A percentile compares a stretch with the other conserved stretches of the same genome.
phyloP scores from a whole-genome alignment of 2,888 invertebrate genomes.

The Rhodophaea formosa region DNA sequence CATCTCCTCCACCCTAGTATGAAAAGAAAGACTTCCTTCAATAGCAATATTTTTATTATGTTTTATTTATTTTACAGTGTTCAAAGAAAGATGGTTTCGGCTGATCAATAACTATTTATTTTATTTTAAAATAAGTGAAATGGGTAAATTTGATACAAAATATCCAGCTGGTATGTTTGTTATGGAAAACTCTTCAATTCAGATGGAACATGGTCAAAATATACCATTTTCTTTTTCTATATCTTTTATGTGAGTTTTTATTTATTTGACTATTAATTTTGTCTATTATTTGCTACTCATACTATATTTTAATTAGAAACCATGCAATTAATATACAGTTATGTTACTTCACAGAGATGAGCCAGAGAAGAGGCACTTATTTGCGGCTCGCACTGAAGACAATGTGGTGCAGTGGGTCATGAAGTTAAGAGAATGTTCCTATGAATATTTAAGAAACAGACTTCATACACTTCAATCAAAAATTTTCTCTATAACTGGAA shows the following conservation, averaged over 20 bases:
- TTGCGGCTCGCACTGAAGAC: constrained; percentile 85
- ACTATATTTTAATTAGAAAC: not conserved
- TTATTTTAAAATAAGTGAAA: constrained; percentile 86
- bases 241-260: constrained; percentile 79
- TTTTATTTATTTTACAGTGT: constrained; percentile 74
- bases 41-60: constrained; percentile 24
- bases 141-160: constrained; percentile 83
- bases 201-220: constrained; percentile 84
- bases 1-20: too few species aligned
- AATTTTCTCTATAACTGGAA: constrained; percentile 85
- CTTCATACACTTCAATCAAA: constrained; percentile 84
- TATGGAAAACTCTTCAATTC: constrained; percentile 86
- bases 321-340: not conserved
- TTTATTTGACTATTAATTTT: constrained; percentile 11
- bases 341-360: constrained; percentile 68
- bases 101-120: constrained; percentile 87
- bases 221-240: constrained; percentile 89
- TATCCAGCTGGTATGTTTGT: constrained; percentile 87
- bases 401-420: constrained; percentile 87
- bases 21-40: too few species aligned
- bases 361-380: constrained; percentile 85
- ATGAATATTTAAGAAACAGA: constrained; percentile 85
- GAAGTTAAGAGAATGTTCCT: constrained; percentile 85
- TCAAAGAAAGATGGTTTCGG: constrained; percentile 90
- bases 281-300: constrained; percentile 2